Percentiles rank a stretch among this genome's conserved stretches.
Conservation (phyloP, 2,113 vertebrate species). For the Mohoua ochrocephala region DNA sequence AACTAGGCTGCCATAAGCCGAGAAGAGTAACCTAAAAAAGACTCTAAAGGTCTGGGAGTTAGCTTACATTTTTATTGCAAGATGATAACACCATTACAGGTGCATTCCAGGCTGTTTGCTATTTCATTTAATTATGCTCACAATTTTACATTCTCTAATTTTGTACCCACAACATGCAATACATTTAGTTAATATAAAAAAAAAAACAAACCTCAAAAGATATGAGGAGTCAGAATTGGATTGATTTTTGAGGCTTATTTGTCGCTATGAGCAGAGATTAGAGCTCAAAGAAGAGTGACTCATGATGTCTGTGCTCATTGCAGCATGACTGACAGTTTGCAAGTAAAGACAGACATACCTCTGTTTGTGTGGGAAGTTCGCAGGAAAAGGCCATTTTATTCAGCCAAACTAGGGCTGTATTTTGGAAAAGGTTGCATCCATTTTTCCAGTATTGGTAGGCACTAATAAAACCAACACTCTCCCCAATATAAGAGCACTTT, state of each 20-base stretch:
- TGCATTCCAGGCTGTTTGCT: background rate
- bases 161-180: background rate
- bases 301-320: conserved; percentile 30
- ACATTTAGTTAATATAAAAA: background rate
- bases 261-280: conserved; percentile 61
- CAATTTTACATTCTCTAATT: background rate
- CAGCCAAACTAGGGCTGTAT: background rate
- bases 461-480: background rate
- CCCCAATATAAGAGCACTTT: background rate
- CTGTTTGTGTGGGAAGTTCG: background rate
- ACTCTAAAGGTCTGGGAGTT: background rate
- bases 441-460: background rate
- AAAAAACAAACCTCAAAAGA: background rate
- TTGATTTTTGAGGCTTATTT: conserved; percentile 66
- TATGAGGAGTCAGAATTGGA: conserved; percentile 9
- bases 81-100: background rate
- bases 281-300: conserved; percentile 50
- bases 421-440: background rate
- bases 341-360: conserved; percentile 17
- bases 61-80: background rate
- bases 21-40: background rate
- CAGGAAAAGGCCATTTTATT: background rate
- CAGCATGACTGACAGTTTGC: conserved; percentile 48
- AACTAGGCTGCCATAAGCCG: background rate
- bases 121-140: background rate